These are phyloP conservation scores for Artemia sinica DNA, from an alignment of 2,888 invertebrate genomes.

Conservation along the genomic window DNA sequence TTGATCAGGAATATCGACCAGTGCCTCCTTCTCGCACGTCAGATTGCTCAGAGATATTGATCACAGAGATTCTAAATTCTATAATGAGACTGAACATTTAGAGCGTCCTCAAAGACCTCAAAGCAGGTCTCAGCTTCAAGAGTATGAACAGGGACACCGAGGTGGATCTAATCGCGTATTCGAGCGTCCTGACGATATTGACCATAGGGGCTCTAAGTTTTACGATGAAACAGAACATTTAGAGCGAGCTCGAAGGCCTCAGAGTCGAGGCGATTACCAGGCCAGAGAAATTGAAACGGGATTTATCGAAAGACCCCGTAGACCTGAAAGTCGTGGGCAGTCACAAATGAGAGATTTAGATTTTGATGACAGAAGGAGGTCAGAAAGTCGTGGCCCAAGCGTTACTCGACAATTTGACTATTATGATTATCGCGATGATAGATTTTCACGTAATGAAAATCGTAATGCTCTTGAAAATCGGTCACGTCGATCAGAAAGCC, in stretches of 20 bases:
- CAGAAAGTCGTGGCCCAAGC: slow-evolving; percentile 2
- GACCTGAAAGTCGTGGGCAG: neutral
- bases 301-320: neutral
- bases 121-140: neutral
- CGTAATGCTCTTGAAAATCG: neutral
- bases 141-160: too few relatives aligned
- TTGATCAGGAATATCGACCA: neutral
- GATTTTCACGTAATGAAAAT: too few relatives aligned
- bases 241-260: neutral
- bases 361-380: neutral
- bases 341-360: neutral
- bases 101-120: neutral
- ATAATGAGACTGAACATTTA: neutral
- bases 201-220: neutral
- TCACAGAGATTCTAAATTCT: neutral
- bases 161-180: too few relatives aligned
- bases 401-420: slow-evolving; percentile 1
- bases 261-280: neutral
- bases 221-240: neutral
- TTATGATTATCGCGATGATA: neutral
- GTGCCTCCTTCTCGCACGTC: neutral
- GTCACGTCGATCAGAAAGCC: slow-evolving; percentile 7
- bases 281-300: neutral
- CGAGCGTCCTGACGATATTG: neutral
- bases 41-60: neutral